These are phyloP conservation scores for Rhadina sibilatrix DNA, from an alignment of 2,113 vertebrate genomes.

Conservation along the genomic window DNA sequence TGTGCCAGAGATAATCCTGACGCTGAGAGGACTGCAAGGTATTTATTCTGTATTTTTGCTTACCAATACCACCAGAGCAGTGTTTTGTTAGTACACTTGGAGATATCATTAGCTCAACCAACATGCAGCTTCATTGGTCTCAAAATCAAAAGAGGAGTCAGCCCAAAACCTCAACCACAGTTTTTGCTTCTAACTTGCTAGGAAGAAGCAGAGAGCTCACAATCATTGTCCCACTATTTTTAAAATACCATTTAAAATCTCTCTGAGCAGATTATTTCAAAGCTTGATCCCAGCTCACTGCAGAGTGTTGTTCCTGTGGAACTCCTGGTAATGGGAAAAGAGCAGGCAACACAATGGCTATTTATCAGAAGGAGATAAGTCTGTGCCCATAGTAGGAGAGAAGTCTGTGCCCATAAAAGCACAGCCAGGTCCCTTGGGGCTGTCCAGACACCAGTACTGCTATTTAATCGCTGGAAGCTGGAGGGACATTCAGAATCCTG, in stretches of 20 bases:
- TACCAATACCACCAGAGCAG: conserved; percentile 14
- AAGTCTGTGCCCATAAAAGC: conserved; percentile 53
- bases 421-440: conserved; percentile 17
- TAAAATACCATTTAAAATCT: conserved; percentile 43
- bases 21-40: neutral
- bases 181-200: conserved; percentile 1
- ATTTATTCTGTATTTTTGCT: neutral
- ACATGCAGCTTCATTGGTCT: neutral
- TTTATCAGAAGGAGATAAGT: conserved; percentile 50
- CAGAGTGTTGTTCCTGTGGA: conserved; percentile 23
- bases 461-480: conserved; percentile 2
- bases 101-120: neutral
- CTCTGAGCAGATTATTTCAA: conserved; percentile 30
- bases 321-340: conserved; percentile 18
- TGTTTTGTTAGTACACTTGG: neutral
- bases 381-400: conserved; percentile 11
- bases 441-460: conserved; percentile 36
- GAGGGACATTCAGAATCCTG: conserved; percentile 26
- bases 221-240: neutral
- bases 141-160: neutral
- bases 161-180: neutral
- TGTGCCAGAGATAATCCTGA: conserved; percentile 24
- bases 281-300: neutral
- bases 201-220: neutral
- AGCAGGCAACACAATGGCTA: conserved; percentile 1